Base-by-base conservation (phyloP, 2,888 invertebrate genomes). In the Mellilla xanthometata region DNA sequence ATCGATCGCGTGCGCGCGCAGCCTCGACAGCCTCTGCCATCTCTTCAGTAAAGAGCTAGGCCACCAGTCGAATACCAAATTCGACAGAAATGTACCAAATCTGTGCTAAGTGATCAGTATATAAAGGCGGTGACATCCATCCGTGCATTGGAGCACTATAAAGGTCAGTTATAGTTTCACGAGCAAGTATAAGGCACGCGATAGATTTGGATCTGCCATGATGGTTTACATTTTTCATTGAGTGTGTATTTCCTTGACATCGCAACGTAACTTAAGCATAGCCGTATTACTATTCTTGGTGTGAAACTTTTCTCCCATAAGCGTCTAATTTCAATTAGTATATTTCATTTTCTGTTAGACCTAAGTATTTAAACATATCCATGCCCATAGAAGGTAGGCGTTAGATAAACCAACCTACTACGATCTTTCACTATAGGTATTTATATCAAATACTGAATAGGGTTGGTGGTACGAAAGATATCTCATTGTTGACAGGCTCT, bases 1-100 rank as follows among this genome's bases (percentile, higher is more conserved):
- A 88, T 88, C 88, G 88, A 88, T 88, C 81, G 81, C 27, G 6
- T 84, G 87, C 88, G 88, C 88, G 88, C 88, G 88, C 88, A 87
- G 6, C 75, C 68, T 62, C 68, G 68, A 76, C 81, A 76, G 81
- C 73, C 81, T 72, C 68, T 19, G 15, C 15, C 15, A 19, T 19
- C n/a, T n/a, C n/a, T 74, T 70, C 70, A 75, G 70, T 70, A 62
- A 69, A 57, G 73, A 73, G 60, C 68, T 54, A 66, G 73, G 68
- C 61, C 73, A 76, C 76, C 78, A 79, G 73, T 79, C 72, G 72
- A 72, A 79, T 72, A 78, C 72, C 69, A 75, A 78, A 80, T 80
- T 76, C 76, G 69, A 76, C 76, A 84, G 88, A 87, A 81, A 88
- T 88, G 88, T 77, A 74, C 80, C 73, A 75, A 82, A 77, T 74